A percentile compares a stretch with the other conserved stretches of the same genome.
phyloP scores from a whole-genome alignment of 2,888 invertebrate genomes.

The Trichopoda pennipes region DNA sequence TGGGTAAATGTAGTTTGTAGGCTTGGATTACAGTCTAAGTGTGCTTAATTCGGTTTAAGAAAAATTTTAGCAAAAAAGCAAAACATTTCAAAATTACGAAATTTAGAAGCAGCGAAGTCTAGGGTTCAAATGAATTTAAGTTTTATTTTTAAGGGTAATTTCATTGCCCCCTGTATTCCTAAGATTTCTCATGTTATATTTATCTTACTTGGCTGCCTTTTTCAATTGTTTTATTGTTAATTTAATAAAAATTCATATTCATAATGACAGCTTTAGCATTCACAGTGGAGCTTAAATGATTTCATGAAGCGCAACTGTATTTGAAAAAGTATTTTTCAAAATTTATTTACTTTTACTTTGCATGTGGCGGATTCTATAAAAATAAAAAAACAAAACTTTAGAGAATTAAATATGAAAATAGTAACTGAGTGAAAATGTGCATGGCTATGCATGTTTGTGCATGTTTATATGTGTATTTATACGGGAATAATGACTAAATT shows the following conservation, averaged over 20 bases:
- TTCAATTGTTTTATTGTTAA: not conserved
- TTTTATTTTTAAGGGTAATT: too few species aligned
- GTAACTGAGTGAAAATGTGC: not conserved
- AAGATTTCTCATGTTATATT: too few species aligned
- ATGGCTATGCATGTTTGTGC: not conserved
- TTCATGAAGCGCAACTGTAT: too few species aligned
- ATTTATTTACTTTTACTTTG: not conserved
- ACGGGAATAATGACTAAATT: constrained; percentile 62
- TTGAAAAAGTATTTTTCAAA: constrained; percentile 15
- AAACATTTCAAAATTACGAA: too few species aligned
- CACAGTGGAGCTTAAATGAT: constrained; percentile 35
- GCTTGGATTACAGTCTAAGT: too few species aligned
- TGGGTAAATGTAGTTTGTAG: too few species aligned
- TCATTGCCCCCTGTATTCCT: too few species aligned
- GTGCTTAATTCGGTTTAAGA: too few species aligned
- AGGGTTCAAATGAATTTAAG: too few species aligned
- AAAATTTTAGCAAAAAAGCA: too few species aligned
- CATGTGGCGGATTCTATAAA: constrained; percentile 2
- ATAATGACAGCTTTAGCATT: constrained; percentile 24
- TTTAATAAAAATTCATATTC: constrained; percentile 24
- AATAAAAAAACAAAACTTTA: constrained; percentile 4
- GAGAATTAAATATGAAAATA: constrained; percentile 23
- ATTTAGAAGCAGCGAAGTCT: too few species aligned
- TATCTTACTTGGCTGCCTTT: too few species aligned
- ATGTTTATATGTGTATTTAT: not conserved